phyloP scores from a whole-genome alignment of 2,888 invertebrate genomes.

The Brassicogethes aeneus region DNA sequence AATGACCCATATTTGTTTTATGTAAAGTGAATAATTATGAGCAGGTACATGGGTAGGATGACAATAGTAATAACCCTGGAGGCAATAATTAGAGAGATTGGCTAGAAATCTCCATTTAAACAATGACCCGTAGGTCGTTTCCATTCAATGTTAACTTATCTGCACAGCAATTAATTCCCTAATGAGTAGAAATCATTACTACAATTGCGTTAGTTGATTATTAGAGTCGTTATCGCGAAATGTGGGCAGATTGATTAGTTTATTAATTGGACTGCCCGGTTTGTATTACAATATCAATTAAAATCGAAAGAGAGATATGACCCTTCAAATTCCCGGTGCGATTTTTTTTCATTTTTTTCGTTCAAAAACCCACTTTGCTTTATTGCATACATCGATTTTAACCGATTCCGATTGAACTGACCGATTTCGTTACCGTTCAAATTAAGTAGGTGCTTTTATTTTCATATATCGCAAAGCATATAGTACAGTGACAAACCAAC shows the following conservation, averaged over 20 bases:
- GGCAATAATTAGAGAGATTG: background rate
- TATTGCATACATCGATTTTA: background rate
- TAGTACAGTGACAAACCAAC: too few species aligned
- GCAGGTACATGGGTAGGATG: too few species aligned
- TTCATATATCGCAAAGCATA: too few species aligned
- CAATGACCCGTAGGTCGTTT: too few species aligned
- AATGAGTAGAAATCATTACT: conserved; percentile 31
- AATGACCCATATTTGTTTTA: too few species aligned
- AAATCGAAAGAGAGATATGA: conserved; percentile 4
- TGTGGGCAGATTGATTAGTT: conserved; percentile 28
- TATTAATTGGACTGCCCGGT: conserved; percentile 10
- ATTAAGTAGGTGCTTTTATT: too few species aligned
- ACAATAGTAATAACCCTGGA: background rate
- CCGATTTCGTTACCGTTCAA: too few species aligned
- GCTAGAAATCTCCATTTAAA: too few species aligned
- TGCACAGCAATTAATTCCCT: conserved; percentile 28
- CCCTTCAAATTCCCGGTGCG: too few species aligned
- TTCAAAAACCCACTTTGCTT: background rate
- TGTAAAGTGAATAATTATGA: too few species aligned
- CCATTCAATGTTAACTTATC: conserved; percentile 25
- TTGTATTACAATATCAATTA: background rate
- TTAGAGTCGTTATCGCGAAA: conserved; percentile 16
- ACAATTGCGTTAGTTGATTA: conserved; percentile 28
- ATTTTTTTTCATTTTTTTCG: background rate
- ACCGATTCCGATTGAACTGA: too few species aligned